A percentile compares a stretch with the other conserved stretches of the same genome.
phyloP scores from a whole-genome alignment of 1,140 invertebrate species.

The Sitodiplosis mosellana region DNA sequence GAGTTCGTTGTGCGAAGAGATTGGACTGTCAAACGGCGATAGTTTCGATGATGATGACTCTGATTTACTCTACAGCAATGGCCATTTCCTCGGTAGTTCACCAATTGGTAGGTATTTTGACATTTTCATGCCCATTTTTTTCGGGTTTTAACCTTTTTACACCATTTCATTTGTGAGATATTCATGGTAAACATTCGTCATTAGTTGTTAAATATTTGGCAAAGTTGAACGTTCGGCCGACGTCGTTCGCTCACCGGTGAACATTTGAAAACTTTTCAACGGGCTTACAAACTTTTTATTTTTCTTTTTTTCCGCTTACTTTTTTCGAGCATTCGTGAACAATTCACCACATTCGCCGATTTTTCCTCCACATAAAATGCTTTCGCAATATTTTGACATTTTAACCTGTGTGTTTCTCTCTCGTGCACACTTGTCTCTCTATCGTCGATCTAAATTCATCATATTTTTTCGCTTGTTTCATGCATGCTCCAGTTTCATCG shows the following conservation, averaged over 20 bases:
- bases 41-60: not conserved
- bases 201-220: too few relatives aligned
- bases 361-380: too few relatives aligned
- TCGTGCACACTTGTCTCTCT: not conserved
- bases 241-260: too few relatives aligned
- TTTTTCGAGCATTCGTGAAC: too few relatives aligned
- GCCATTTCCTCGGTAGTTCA: conserved; percentile 18
- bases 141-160: not conserved
- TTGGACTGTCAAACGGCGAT: conserved; percentile 31
- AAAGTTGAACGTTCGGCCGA: too few relatives aligned
- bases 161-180: too few relatives aligned
- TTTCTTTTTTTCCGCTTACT: too few relatives aligned
- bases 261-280: too few relatives aligned
- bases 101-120: conserved; percentile 19
- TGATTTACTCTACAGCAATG: not conserved
- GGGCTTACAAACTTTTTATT: too few relatives aligned
- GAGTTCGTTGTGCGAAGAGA: conserved; percentile 32
- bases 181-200: too few relatives aligned
- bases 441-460: not conserved
- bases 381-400: conserved; percentile 2
- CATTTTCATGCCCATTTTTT: not conserved
- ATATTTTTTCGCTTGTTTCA: not conserved
- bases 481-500: not conserved
- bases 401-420: not conserved
- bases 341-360: too few relatives aligned